Percentiles rank a stretch among this genome's conserved stretches.
phyloP scores from a whole-genome alignment of 1,140 invertebrate species.

The Panulirus ornatus region DNA sequence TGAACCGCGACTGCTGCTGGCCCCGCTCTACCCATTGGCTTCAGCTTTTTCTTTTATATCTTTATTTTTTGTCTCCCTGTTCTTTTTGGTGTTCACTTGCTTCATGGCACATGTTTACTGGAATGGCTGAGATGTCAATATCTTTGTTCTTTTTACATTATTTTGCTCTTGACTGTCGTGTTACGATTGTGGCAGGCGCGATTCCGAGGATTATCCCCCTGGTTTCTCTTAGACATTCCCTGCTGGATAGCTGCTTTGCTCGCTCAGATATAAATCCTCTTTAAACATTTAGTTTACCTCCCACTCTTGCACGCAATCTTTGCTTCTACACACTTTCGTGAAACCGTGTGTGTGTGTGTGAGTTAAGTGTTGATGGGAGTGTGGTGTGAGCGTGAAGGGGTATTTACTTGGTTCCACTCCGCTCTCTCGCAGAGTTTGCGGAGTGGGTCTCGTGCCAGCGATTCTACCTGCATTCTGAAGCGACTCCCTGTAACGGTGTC shows the following conservation, averaged over 20 bases:
- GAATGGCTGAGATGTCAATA: neutral
- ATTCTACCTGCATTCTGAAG: neutral
- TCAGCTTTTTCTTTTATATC: neutral
- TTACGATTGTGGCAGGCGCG: neutral
- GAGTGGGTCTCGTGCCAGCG: too few relatives aligned
- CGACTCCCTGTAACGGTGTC: too few relatives aligned
- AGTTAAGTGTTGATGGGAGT: neutral
- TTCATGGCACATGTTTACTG: neutral
- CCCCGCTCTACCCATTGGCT: neutral
- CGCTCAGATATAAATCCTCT: neutral
- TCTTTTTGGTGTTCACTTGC: neutral
- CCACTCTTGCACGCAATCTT: neutral
- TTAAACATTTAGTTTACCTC: neutral
- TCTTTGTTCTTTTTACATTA: constrained; percentile 8
- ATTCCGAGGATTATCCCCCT: too few relatives aligned
- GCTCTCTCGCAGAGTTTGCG: too few relatives aligned
- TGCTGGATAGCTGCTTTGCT: neutral
- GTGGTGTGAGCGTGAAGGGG: neutral
- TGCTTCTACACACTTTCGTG: neutral
- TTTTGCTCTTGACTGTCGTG: neutral
- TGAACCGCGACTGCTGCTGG: neutral
- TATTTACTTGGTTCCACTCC: too few relatives aligned
- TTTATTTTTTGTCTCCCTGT: neutral
- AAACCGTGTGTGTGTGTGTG: neutral
- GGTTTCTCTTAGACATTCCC: too few relatives aligned